Evolutionary conservation across 2,113 vertebrate species (phyloP), one percentile per base, ranked within the genome.

Genomic region (Glaucidium brasilianum): DNA sequence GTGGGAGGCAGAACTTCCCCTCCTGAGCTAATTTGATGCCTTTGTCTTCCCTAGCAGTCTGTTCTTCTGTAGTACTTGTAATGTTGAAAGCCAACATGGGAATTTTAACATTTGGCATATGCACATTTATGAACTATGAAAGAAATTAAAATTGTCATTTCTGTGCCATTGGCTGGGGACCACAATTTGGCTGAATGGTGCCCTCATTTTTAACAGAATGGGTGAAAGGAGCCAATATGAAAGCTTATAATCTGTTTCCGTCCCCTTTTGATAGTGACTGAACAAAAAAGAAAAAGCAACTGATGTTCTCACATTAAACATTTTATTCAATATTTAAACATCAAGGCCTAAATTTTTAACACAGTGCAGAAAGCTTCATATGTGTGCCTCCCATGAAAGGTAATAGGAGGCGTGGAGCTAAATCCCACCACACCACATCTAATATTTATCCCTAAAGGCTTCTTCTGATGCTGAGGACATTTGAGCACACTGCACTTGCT

Each of bases 321-420:
- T 87, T 95, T 95, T 95, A 77, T 94, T 95, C 77, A 95, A 89
- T 94, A 96, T 95, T 97, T 97, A 95, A 96, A 95, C 66, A 91
- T 64, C 27, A 82, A 75, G 86, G 39, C 22, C 80, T 97, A 92
- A 75, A 95, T 97, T 97, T 97, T 94, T 95, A 90, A 95, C 86
- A 34, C 1, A 10, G 45, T 82, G 86, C 23, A 66, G 86, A 75
- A 92, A 87, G 52, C 37, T 81, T 89, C 56, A 72, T 25, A 69
- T 92, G 15, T 49, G 12, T 55, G 20, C n/a, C 53, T 92, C n/a
- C 30, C 15, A 2, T 78, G 49, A 60, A 94, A 91, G 49, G 64
- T 53, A 88, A 67, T 43, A 86, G 63, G 35, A 77, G 30, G 19
- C 8, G 2, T 34, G 43, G 53, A 90, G 53, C 20, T 95, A 89